Evolutionary conservation across 2,797 vertebrate genomes (phyloP).

Genomic region (Cirrhinus mrigala): DNA sequence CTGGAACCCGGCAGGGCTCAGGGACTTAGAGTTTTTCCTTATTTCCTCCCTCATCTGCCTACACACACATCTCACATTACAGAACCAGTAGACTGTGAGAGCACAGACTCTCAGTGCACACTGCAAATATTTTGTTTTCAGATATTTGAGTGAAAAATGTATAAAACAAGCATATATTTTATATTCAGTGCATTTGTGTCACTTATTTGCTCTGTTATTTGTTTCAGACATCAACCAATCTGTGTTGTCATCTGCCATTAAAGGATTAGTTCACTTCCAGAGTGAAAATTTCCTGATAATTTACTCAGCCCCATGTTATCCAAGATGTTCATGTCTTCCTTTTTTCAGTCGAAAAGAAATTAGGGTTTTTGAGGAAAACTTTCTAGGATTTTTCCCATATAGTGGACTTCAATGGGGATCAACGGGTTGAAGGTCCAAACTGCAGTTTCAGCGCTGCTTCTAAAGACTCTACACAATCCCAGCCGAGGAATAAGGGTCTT

Average conservation of each 20-base stretch:
- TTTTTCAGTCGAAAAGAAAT: no score
- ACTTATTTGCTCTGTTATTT: background rate
- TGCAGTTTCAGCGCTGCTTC: no score
- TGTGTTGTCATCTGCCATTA: background rate
- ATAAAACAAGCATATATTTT: background rate
- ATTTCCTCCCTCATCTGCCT: slow-evolving; percentile 29
- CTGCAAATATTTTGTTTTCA: background rate
- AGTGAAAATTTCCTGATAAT: no score
- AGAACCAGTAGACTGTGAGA: slow-evolving; percentile 15
- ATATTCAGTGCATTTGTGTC: background rate
- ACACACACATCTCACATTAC: slow-evolving; percentile 18
- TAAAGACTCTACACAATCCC: no score
- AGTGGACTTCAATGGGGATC: no score
- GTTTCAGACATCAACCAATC: background rate
- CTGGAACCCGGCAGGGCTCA: background rate
- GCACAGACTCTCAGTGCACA: background rate
- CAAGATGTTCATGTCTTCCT: no score
- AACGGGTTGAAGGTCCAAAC: no score
- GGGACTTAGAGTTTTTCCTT: background rate
- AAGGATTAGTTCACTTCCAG: no score
- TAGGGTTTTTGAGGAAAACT: no score
- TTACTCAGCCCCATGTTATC: no score
- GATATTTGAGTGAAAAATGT: background rate
- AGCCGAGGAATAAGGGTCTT: no score
- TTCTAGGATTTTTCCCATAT: no score